Percentiles rank a stretch among this genome's conserved stretches.
Evolutionary conservation across 1,140 invertebrate species (phyloP).

Genomic region (Saccostrea glomerata): DNA sequence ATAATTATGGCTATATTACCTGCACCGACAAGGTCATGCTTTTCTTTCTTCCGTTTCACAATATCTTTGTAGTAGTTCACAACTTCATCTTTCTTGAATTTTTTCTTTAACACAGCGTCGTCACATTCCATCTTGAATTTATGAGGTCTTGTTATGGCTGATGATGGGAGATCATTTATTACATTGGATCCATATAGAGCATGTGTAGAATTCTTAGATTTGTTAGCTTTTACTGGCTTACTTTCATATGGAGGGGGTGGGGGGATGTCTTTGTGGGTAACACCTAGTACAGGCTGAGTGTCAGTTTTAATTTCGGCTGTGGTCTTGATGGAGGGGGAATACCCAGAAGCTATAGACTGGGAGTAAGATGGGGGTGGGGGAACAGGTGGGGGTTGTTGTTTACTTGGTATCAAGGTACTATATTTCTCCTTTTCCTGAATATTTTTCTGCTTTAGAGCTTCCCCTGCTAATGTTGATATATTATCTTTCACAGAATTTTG

Average conservation of each 20-base stretch:
- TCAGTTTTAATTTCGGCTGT: background rate
- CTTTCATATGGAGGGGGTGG: constrained; percentile 64
- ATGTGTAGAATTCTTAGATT: constrained; percentile 42
- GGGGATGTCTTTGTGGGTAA: constrained; percentile 52
- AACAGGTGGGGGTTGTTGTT: constrained; percentile 24
- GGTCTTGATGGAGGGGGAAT: background rate
- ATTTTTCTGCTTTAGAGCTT: constrained; percentile 27
- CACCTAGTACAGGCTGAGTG: constrained; percentile 30
- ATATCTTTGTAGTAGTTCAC: constrained; percentile 69
- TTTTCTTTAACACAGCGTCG: constrained; percentile 64
- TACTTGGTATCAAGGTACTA: constrained; percentile 4
- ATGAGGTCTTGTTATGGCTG: constrained; percentile 54
- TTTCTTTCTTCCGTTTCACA: constrained; percentile 69
- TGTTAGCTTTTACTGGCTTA: constrained; percentile 42
- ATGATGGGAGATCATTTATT: constrained; percentile 28
- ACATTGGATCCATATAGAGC: constrained; percentile 57
- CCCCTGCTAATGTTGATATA: background rate
- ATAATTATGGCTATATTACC: constrained; percentile 72
- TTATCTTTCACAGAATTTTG: constrained; percentile 30
- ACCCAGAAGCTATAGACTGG: constrained; percentile 11
- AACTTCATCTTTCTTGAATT: constrained; percentile 68
- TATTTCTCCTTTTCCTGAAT: constrained; percentile 11
- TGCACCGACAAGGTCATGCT: constrained; percentile 77
- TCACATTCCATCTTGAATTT: constrained; percentile 64
- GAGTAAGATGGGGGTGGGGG: constrained; percentile 42